phyloP scores from a whole-genome alignment of 2,888 invertebrate species.

The Prenolepis imparis region DNA sequence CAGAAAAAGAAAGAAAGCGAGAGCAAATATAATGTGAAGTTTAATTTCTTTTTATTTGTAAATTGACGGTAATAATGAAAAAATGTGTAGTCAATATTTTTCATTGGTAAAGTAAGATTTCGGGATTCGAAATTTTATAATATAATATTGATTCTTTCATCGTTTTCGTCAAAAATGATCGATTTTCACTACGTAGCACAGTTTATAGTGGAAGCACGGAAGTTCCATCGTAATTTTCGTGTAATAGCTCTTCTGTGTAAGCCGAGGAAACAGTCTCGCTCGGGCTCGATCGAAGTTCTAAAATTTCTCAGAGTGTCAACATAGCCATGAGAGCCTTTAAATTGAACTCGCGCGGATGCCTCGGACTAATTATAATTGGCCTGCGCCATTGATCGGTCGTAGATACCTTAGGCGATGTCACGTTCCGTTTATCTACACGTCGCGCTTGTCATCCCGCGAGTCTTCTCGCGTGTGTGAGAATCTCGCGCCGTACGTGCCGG shows the following conservation, averaged over 20 bases:
- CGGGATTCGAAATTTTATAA: neutral
- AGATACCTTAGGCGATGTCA: constrained; percentile 46
- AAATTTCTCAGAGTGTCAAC: constrained; percentile 49
- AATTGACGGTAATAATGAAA: no score
- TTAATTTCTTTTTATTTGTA: no score
- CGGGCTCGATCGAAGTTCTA: constrained; percentile 41
- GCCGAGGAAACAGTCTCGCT: neutral
- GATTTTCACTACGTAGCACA: neutral
- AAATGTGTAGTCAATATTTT: neutral
- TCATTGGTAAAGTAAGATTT: neutral
- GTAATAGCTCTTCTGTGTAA: constrained; percentile 5
- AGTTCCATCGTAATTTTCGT: neutral
- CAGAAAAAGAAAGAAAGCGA: neutral
- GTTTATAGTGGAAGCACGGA: neutral
- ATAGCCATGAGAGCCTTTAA: constrained; percentile 10
- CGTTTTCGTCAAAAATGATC: neutral
- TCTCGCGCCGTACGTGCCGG: constrained; percentile 50
- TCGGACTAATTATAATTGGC: constrained; percentile 56
- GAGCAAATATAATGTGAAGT: no score
- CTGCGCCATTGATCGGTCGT: constrained; percentile 50
- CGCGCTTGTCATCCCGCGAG: constrained; percentile 40
- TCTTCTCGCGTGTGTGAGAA: constrained; percentile 17
- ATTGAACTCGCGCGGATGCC: constrained; percentile 29
- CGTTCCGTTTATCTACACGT: constrained; percentile 54
- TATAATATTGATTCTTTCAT: neutral